Evolutionary conservation across 2,888 invertebrate genomes (phyloP).

Genomic region (Sthenelais limicola): DNA sequence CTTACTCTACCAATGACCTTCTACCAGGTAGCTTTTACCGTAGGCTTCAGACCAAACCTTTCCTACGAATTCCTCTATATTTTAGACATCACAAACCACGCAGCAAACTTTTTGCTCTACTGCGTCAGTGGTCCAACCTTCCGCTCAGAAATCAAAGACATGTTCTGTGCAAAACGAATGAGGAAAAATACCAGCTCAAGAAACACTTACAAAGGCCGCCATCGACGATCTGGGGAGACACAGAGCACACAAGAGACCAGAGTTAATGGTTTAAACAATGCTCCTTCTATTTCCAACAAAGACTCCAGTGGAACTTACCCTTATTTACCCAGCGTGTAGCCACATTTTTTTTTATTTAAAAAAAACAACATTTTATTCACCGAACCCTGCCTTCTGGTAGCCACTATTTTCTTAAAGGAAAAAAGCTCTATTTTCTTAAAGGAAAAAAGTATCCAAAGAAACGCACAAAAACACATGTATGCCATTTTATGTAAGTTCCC

Average conservation of each 20-base stretch:
- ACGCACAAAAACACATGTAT: no score
- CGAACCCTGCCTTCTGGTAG: no score
- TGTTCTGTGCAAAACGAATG: neutral
- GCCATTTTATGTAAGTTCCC: no score
- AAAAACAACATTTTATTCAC: no score
- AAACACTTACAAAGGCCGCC: slow-evolving; percentile 1
- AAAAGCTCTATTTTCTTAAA: no score
- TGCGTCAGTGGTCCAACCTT: slow-evolving; percentile 32
- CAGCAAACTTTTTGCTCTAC: slow-evolving; percentile 17
- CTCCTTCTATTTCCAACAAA: no score
- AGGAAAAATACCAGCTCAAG: neutral
- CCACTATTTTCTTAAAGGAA: no score
- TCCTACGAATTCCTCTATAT: neutral
- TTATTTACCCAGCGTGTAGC: no score
- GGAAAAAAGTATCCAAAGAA: no score
- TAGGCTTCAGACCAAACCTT: slow-evolving; percentile 8
- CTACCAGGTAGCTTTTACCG: slow-evolving; percentile 24
- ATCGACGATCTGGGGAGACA: slow-evolving; percentile 23
- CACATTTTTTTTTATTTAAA: no score
- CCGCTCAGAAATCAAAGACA: slow-evolving; percentile 23
- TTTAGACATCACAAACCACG: slow-evolving; percentile 16
- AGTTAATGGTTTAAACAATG: slow-evolving; percentile 11
- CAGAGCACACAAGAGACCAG: slow-evolving; percentile 24
- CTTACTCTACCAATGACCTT: slow-evolving; percentile 27
- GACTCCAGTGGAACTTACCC: no score